Evolutionary conservation across 2,797 vertebrate species (phyloP), one percentile per base, ranked within the genome.

Genomic region (Chelmon rostratus): DNA sequence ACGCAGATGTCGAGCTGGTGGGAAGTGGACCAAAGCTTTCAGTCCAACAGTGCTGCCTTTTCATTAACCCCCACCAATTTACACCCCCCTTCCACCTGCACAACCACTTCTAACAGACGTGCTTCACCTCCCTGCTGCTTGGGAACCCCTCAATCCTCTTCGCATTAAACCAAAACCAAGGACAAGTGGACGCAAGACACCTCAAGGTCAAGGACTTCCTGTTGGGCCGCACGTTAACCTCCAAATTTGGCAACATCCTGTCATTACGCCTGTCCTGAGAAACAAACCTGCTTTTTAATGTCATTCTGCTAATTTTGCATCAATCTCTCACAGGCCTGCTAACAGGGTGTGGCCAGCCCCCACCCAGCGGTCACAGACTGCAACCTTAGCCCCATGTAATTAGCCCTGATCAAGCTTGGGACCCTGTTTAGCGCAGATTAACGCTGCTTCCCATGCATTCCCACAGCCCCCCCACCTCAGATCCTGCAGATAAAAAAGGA

Each of bases 371-470:
- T 76, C 63, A 23, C 58, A 84, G 83, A 53, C 68, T 77, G 86
- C 85, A 89, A 93, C 88, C 71, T 81, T 84, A 89, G 72, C 86
- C 82, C 33, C 72, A 42, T 73, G 84, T 93, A 93, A 94, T 93
- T 93, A 93, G 81, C 84, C 73, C 82, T 64, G 78, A 93, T 93
- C 69, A 74, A 84, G 82, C 62, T 9, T 21, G 79, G 78, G 73
- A 76, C 68, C 68, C 91, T 64, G 81, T 90, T 91, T 87, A 82
- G 79, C 2, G 19, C 64, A 83, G 87, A 92, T 92, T 91, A 92
- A 65, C 91, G 73, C 67, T 19, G 71, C 72, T 77, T 77, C 78
- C 84, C 81, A 74, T 71, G 79, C 82, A 82, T 85, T 71, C 76
- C 85, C 71, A 28, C 15, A 15, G n/a, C 69, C 81, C 61, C 21